These are phyloP conservation scores for Drosophila ustulata DNA, from an alignment of 2,888 invertebrate species.

Conservation along the genomic window DNA sequence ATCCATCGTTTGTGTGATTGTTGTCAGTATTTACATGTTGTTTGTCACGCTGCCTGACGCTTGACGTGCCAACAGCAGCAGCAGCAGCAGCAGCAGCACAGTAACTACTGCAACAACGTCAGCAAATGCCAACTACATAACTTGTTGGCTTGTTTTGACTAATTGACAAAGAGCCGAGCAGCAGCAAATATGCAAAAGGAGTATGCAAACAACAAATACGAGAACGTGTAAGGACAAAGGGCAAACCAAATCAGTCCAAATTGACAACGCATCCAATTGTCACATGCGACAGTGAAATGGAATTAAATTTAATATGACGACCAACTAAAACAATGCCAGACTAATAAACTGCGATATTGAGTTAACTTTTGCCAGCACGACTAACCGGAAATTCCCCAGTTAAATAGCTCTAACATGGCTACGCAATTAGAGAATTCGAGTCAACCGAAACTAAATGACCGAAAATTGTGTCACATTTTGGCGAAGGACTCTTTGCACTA, in stretches of 20 bases:
- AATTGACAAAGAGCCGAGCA: conserved; percentile 65
- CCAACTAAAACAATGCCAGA: not conserved
- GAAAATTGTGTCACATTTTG: conserved; percentile 62
- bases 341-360: not conserved
- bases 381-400: conserved; percentile 1
- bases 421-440: conserved; percentile 34
- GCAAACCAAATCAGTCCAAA: conserved; percentile 17
- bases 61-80: conserved; percentile 48
- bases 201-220: conserved; percentile 9
- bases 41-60: conserved; percentile 54
- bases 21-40: conserved; percentile 67
- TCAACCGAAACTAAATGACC: conserved; percentile 43
- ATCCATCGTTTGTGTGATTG: conserved; percentile 28
- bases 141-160: conserved; percentile 69
- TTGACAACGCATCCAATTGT: conserved; percentile 18
- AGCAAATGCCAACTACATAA: conserved; percentile 47
- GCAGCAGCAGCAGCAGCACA: conserved; percentile 7
- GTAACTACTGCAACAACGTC: conserved; percentile 6
- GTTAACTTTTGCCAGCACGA: not conserved
- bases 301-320: conserved; percentile 6
- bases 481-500: conserved; percentile 55
- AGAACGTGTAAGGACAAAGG: conserved; percentile 2
- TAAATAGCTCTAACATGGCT: conserved; percentile 30
- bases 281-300: not conserved
- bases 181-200: conserved; percentile 28